Evolutionary conservation across 2,888 invertebrate species (phyloP), one percentile per base, ranked within the genome.

Genomic region (Rhagonycha fulva): DNA sequence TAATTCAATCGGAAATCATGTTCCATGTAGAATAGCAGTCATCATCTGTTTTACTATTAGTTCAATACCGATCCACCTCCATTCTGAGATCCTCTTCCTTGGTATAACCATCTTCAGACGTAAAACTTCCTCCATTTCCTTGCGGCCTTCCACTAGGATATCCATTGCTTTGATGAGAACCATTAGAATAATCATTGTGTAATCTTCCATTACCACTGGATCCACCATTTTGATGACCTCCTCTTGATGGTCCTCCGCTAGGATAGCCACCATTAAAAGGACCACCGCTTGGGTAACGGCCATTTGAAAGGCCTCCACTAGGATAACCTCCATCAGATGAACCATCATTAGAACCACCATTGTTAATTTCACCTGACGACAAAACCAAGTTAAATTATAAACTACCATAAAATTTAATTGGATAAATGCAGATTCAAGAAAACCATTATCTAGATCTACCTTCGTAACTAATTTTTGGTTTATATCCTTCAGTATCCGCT

Each of bases 381-480:
- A 12, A 11, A 24, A 14, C n/a, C 0, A 3, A 0, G 2, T 14
- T 72, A 23, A 47, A 19, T 74, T 69, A 32, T 60, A 70, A 28
- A 32, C 47, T 14, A 32, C 12, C n/a, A n/a, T n/a, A 2, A 2
- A 47, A 3, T 24, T 24, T 12, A 66, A 66, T 12, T 24, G n/a
- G 26, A 66, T 19, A 23, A 24, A 66, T 66, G 63, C 63, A 66
- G 63, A 66, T 66, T 66, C 63, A 66, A 66, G 24, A n/a, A 66
- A 24, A 24, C 24, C 63, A 72, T 61, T 74, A 19, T n/a, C 12
- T 32, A 14, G 32, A 75, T 74, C 76, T 93, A 88, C 94, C 95
- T 91, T 95, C 94, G 87, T 95, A 96, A 86, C 93, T 92, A 83
- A 96, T 91, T 88, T 92, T 92, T 84, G 95, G 95, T 87, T 94